Percentiles rank a stretch among this genome's conserved stretches.
These are phyloP conservation scores for Lepidurus packardi DNA, from an alignment of 1,140 invertebrate genomes.

Conservation along the genomic window DNA sequence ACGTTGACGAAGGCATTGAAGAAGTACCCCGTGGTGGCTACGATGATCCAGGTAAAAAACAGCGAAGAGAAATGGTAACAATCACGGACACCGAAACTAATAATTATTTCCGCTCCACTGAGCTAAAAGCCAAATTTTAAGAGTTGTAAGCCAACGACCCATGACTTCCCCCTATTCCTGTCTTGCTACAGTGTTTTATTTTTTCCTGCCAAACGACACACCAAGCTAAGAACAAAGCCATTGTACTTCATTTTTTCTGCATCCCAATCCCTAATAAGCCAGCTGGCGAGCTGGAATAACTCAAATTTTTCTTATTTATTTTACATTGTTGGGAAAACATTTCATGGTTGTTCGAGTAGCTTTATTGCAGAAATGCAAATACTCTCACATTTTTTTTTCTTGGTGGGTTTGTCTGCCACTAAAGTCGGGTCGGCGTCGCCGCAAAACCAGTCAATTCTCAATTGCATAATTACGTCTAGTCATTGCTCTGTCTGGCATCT, in stretches of 20 bases:
- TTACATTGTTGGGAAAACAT: no score
- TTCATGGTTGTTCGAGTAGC: no score
- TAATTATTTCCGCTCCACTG: slow-evolving; percentile 15
- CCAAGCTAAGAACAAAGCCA: background rate
- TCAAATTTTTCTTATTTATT: no score
- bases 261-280: background rate
- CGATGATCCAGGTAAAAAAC: background rate
- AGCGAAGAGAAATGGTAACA: background rate
- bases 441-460: background rate
- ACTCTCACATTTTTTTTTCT: no score
- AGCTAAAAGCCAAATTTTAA: background rate
- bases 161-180: background rate
- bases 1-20: background rate
- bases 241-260: background rate
- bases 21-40: background rate
- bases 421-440: background rate
- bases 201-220: background rate
- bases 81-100: slow-evolving; percentile 8
- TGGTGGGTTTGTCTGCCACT: no score
- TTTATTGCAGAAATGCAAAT: no score
- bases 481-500: background rate
- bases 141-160: background rate
- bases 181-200: background rate
- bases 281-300: background rate
- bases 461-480: background rate